phyloP scores from a whole-genome alignment of 2,888 invertebrate genomes.

The Liodrosophila aerea region DNA sequence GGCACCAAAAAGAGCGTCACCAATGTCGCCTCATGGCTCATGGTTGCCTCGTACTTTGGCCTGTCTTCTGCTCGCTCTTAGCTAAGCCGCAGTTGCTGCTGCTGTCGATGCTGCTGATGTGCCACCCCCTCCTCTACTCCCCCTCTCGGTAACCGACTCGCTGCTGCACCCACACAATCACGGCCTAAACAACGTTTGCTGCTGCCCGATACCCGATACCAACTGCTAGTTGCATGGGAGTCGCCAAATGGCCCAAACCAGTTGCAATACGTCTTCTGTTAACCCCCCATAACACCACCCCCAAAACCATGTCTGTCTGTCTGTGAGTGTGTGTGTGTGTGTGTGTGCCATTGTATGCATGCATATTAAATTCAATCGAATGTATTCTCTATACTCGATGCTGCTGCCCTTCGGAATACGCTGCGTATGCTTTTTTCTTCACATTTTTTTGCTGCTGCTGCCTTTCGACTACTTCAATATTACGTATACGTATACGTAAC shows the following conservation, averaged over 20 bases:
- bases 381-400: conserved; percentile 75
- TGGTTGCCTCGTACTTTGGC: conserved; percentile 43
- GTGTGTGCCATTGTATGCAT: conserved; percentile 74
- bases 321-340: conserved; percentile 34
- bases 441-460: conserved; percentile 5
- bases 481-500: conserved; percentile 63
- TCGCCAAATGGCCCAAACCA: conserved; percentile 15
- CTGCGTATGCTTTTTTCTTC: conserved; percentile 21
- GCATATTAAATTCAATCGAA: conserved; percentile 81
- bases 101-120: conserved; percentile 26
- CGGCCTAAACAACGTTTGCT: conserved; percentile 45
- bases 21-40: conserved; percentile 36
- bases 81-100: conserved; percentile 51
- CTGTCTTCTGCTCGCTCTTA: conserved; percentile 59
- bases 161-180: conserved; percentile 48
- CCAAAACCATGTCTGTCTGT: conserved; percentile 14
- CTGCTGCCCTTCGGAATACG: conserved; percentile 22
- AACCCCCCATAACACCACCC: background rate
- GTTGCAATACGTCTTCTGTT: conserved; percentile 14
- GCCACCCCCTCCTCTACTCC: conserved; percentile 23
- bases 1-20: conserved; percentile 55
- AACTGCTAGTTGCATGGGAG: conserved; percentile 19
- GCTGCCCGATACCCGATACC: conserved; percentile 12
- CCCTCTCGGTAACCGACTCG: conserved; percentile 24
- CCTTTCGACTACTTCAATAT: conserved; percentile 46